Percentiles rank a stretch among this genome's conserved stretches.
Evolutionary conservation across 2,797 vertebrate species (phyloP).

Genomic region (Adrianichthys oophorus): DNA sequence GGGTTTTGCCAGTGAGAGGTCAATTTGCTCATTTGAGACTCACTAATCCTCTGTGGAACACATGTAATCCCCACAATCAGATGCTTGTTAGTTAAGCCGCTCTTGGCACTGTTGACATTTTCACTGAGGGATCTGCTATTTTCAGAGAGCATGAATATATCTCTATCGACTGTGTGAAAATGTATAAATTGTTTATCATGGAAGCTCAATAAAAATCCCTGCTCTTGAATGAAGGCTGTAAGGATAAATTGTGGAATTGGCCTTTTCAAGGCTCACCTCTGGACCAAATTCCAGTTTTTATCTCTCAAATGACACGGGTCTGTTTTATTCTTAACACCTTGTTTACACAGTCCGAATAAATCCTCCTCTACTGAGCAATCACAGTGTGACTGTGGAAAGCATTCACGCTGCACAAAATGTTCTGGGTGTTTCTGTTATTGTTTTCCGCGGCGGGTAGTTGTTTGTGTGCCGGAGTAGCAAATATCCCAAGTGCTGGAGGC

Average conservation of each 20-base stretch:
- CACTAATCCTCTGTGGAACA: slow-evolving; percentile 69
- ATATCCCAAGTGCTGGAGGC: slow-evolving; percentile 55
- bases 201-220: slow-evolving; percentile 29
- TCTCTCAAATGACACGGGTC: slow-evolving; percentile 46
- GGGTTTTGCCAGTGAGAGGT: slow-evolving; percentile 57
- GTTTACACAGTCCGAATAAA: slow-evolving; percentile 43
- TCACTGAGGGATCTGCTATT: slow-evolving; percentile 37
- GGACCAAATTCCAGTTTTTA: slow-evolving; percentile 18
- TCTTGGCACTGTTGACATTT: slow-evolving; percentile 41
- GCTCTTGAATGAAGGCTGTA: slow-evolving; percentile 25
- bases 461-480: slow-evolving; percentile 32
- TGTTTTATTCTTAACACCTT: slow-evolving; percentile 49
- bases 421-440: background rate
- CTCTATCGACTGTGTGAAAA: slow-evolving; percentile 36
- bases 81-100: slow-evolving; percentile 69
- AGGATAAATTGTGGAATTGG: slow-evolving; percentile 39
- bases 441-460: slow-evolving; percentile 27
- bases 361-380: slow-evolving; percentile 32
- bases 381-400: slow-evolving; percentile 19
- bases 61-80: slow-evolving; percentile 71
- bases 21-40: slow-evolving; percentile 69
- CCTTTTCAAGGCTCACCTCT: slow-evolving; percentile 34
- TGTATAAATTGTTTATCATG: slow-evolving; percentile 50
- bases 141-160: slow-evolving; percentile 55
- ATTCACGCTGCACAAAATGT: slow-evolving; percentile 13